Percentiles rank a stretch among this genome's conserved stretches.
phyloP scores from a whole-genome alignment of 2,113 vertebrate genomes.

The Malurus cyaneus region DNA sequence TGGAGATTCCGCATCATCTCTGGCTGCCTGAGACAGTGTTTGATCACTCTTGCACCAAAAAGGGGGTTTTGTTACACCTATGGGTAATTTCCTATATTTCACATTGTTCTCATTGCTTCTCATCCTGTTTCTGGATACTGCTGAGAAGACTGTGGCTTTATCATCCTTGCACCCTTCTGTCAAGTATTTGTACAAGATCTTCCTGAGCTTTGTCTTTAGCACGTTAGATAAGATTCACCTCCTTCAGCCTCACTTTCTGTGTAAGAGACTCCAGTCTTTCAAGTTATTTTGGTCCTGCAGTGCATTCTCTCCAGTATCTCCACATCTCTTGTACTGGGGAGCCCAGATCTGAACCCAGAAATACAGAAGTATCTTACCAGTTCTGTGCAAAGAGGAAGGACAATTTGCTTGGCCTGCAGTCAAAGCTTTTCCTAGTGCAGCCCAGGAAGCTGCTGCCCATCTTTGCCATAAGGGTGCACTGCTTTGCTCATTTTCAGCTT shows the following conservation, averaged over 20 bases:
- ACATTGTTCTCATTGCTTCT: not conserved
- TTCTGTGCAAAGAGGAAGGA: not conserved
- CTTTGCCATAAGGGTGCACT: not conserved
- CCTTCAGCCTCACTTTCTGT: not conserved
- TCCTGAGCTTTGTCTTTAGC: not conserved
- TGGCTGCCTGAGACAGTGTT: not conserved
- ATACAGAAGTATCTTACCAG: not conserved
- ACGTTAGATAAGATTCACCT: not conserved
- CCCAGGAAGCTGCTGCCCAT: not conserved
- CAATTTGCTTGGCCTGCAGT: not conserved
- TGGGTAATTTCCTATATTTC: not conserved
- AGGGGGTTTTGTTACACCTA: rapidly evolving
- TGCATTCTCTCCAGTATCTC: not conserved
- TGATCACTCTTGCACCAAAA: not conserved
- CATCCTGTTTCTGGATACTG: not conserved
- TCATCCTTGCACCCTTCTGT: not conserved
- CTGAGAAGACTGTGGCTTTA: not conserved
- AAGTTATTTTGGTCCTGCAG: not conserved
- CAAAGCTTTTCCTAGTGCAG: not conserved
- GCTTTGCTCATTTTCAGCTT: not conserved
- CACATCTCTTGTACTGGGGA: rapidly evolving
- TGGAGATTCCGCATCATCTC: not conserved
- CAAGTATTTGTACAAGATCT: not conserved
- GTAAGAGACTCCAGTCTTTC: not conserved
- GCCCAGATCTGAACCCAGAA: not conserved